A percentile compares a stretch with the other conserved stretches of the same genome.
phyloP scores from a whole-genome alignment of 1,140 invertebrate species.

The Drosophila pandora region DNA sequence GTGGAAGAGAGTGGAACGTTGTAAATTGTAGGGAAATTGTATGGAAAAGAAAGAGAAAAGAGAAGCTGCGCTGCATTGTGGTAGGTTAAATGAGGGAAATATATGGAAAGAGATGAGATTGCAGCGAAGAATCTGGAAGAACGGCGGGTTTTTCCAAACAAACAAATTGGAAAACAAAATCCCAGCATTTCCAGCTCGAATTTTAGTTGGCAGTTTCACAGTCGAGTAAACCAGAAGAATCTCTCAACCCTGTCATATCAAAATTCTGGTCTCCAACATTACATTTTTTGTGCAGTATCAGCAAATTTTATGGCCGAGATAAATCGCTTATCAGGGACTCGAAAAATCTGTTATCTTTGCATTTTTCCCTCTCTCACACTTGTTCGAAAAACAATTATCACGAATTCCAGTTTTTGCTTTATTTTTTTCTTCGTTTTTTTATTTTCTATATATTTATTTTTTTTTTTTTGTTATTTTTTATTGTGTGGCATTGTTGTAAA shows the following conservation, averaged over 20 bases:
- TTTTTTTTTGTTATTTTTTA: slow-evolving; percentile 28
- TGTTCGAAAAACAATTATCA: slow-evolving; percentile 40
- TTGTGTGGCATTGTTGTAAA: slow-evolving; percentile 29
- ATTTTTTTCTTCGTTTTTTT: not conserved
- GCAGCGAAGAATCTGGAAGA: slow-evolving; percentile 33
- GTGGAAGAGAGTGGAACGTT: slow-evolving; percentile 48
- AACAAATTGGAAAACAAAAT: slow-evolving; percentile 8
- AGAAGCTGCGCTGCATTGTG: slow-evolving; percentile 28
- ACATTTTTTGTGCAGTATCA: slow-evolving; percentile 32
- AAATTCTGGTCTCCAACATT: slow-evolving; percentile 10
- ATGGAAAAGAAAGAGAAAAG: slow-evolving; percentile 30
- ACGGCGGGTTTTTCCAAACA: slow-evolving; percentile 3
- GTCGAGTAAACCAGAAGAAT: slow-evolving; percentile 4
- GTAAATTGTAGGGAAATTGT: slow-evolving; percentile 49
- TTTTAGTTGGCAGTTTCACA: slow-evolving; percentile 5
- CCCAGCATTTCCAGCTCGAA: not conserved
- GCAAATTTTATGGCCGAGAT: slow-evolving; percentile 22
- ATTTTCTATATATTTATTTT: not conserved
- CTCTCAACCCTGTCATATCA: slow-evolving; percentile 1
- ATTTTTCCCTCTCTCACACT: slow-evolving; percentile 8
- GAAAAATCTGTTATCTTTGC: slow-evolving; percentile 48
- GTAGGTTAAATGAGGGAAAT: slow-evolving; percentile 22
- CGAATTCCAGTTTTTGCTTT: slow-evolving; percentile 38
- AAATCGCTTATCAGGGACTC: slow-evolving; percentile 44
- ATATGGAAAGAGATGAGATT: slow-evolving; percentile 5